These are phyloP conservation scores for Malurus splendens DNA, from an alignment of 2,797 vertebrate genomes.

Conservation along the genomic window DNA sequence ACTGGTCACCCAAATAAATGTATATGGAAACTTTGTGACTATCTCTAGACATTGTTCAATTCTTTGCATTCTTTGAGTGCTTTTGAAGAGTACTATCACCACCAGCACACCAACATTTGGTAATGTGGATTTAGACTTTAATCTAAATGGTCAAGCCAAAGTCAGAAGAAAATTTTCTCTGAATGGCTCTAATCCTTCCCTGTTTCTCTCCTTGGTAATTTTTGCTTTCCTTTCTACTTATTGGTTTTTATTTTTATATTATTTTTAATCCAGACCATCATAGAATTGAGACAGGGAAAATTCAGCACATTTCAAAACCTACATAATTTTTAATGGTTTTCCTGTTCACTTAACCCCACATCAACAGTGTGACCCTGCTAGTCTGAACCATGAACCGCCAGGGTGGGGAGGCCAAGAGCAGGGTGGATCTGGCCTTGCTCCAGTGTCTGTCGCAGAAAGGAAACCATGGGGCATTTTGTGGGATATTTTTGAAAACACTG, in stretches of 20 bases:
- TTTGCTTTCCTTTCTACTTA: background rate
- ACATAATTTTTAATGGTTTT: slow-evolving; percentile 60
- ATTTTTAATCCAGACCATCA: background rate
- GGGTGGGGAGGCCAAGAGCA: slow-evolving; percentile 55
- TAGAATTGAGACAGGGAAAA: slow-evolving; percentile 34
- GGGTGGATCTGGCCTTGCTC: slow-evolving; percentile 51
- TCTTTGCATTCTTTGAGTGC: background rate
- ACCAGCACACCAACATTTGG: background rate
- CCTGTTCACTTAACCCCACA: slow-evolving; percentile 63
- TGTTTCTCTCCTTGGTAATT: background rate
- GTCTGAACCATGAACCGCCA: slow-evolving; percentile 35
- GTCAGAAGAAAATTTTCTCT: background rate
- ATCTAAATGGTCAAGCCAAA: background rate
- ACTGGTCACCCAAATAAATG: background rate
- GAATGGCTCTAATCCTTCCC: background rate
- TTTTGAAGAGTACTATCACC: background rate
- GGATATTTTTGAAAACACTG: slow-evolving; percentile 19
- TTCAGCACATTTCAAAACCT: slow-evolving; percentile 47
- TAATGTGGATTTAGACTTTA: background rate
- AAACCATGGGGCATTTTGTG: background rate
- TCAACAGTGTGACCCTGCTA: slow-evolving; percentile 38
- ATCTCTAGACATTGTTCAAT: background rate
- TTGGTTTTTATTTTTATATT: background rate
- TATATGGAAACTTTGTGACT: background rate
- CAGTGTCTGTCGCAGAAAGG: slow-evolving; percentile 20